Conservation (phyloP, 2,113 vertebrate genomes). For the Siniperca knerii region DNA sequence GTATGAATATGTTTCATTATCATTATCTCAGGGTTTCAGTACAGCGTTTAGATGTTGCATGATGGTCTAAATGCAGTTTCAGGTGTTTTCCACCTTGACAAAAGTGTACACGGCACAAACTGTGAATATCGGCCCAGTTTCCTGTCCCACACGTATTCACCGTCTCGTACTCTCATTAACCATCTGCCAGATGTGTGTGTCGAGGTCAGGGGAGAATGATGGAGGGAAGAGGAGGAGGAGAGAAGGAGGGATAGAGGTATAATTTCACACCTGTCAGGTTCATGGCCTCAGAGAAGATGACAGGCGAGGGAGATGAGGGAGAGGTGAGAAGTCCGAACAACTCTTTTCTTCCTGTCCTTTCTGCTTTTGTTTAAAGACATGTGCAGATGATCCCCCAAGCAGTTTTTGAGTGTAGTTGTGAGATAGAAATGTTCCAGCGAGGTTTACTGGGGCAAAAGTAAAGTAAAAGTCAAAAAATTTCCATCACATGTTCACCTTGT, state of each 20-base stretch:
- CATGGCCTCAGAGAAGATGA: slow-evolving; percentile 41
- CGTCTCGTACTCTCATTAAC: neutral
- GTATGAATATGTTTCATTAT: too few species aligned
- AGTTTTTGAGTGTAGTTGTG: neutral
- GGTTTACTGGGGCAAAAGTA: neutral
- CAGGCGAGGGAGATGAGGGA: slow-evolving; percentile 23
- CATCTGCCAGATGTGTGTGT: slow-evolving; percentile 61
- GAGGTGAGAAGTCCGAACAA: slow-evolving; percentile 35
- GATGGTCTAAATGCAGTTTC: neutral
- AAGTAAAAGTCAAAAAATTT: neutral
- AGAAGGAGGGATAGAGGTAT: slow-evolving; percentile 30
- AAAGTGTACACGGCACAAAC: neutral
- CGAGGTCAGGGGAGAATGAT: slow-evolving; percentile 37
- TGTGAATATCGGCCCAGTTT: neutral
- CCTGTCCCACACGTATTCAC: neutral
- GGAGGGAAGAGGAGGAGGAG: slow-evolving; percentile 25
- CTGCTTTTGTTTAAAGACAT: slow-evolving; percentile 50
- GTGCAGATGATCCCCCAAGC: neutral
- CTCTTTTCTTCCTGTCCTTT: slow-evolving; percentile 9
- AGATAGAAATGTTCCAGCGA: neutral
- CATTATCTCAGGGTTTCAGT: too few species aligned
- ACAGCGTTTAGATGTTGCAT: too few species aligned
- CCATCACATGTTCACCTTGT: neutral
- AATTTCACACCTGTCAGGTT: slow-evolving; percentile 65
- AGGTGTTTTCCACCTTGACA: neutral